Percentiles rank a stretch among this genome's conserved stretches.
phyloP scores from a whole-genome alignment of 2,797 vertebrate genomes.

The Acridotheres tristis region DNA sequence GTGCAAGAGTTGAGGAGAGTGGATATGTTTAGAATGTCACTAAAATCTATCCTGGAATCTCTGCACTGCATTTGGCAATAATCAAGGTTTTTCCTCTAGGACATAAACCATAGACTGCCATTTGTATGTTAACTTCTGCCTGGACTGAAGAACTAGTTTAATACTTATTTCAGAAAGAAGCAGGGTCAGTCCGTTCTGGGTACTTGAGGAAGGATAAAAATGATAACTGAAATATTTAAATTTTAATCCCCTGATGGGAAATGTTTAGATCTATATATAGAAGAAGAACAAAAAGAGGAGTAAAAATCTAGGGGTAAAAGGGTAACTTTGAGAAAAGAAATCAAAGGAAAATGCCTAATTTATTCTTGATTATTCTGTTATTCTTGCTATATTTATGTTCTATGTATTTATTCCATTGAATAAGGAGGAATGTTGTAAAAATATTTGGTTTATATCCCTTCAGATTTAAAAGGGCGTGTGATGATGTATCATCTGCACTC shows the following conservation, averaged over 20 bases:
- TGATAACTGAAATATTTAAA: neutral
- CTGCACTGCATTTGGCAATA: neutral
- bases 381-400: neutral
- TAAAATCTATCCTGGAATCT: neutral
- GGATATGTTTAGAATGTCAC: neutral
- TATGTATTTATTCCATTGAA: neutral
- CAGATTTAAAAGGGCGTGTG: neutral
- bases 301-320: neutral
- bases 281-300: neutral
- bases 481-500: neutral
- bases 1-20: neutral
- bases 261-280: neutral
- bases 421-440: neutral
- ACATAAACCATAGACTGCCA: neutral
- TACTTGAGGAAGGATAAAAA: neutral
- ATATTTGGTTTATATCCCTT: neutral
- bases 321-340: neutral
- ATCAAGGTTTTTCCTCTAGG: neutral
- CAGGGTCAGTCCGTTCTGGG: neutral
- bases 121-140: neutral
- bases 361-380: neutral
- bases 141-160: neutral
- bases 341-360: neutral
- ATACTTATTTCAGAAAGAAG: neutral
- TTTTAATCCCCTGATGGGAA: neutral